Evolutionary conservation across 2,797 vertebrate species (phyloP), one percentile per base, ranked within the genome.

Genomic region (Malurus splendens): DNA sequence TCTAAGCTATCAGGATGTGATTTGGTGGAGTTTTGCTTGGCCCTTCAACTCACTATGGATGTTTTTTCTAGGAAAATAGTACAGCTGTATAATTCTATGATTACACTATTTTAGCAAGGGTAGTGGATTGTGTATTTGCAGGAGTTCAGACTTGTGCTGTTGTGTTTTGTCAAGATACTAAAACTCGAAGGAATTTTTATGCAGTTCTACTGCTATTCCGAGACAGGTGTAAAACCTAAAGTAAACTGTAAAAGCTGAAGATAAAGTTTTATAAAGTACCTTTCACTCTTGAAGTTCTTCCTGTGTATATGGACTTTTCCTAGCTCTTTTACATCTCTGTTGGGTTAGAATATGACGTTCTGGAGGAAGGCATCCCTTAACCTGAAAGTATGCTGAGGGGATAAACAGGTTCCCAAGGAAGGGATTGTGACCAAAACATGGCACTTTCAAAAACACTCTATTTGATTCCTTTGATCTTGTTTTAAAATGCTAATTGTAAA

Each of bases 191-290:
- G 66, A 86, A 9, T 77, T 55, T 7, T 16, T 17, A 38, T 74
- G 50, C 48, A 33, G 67, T 94, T 91, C 95, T 90, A 64, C 75
- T 88, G 38, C 61, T 74, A 17, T 54, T 67, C 5, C 6, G 44
- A 90, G 89, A 90, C 68, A 94, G 78, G 68, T 93, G 87, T 89
- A 84, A 95, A 95, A 92, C 73, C 64, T 73, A 75, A 94, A 93
- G 71, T 88, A 82, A 95, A 90, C 64, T 78, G 62, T 92, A 80
- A 93, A 95, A 89, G 56, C 57, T 59, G 54, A 84, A 93, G 91
- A 62, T 74, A 85, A 90, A 93, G 78, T 91, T 95, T 93, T 84
- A 88, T 86, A 68, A 94, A 92, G 82, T 89, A 66, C 62, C 25
- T 79, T 87, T 93, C 86, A 74, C 60, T 56, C 59, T 89, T 86